Evolutionary conservation across 2,113 vertebrate species (phyloP), one percentile per base, ranked within the genome.

Genomic region (Pogona vitticeps): DNA sequence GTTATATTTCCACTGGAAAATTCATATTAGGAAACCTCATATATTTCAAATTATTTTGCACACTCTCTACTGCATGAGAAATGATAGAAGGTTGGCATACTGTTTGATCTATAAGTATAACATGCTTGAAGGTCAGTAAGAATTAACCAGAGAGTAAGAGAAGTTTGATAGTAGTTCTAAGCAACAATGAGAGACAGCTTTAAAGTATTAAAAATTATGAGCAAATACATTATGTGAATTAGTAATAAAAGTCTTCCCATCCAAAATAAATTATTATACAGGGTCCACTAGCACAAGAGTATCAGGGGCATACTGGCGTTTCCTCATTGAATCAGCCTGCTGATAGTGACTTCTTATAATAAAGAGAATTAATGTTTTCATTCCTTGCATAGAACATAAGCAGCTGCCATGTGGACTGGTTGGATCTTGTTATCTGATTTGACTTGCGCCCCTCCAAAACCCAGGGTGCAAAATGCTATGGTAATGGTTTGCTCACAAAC

Each of bases 231-330:
- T 81, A 58, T 33, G 63, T 33, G n/a, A 21, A 52, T 90, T 87
- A 89, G 38, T 72, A 88, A 88, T 86, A 84, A 84, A 84, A 86
- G 88, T 86, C 83, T 91, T 92, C 82, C 72, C 46, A 86, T 23
- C 3, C 26, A 85, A 42, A 68, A 68, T 23, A 46, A 67, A 0
- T 0, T 36, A 80, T 81, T 58, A 90, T 84, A 93, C 78, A 21
- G 1, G 80, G 15, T 85, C 88, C 21, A 10, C 61, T 68, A 33
- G 6, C 67, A 0, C 0, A 58, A 15, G 86, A 67, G 67, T 52
- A 85, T 92, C 85, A 46, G 83, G 82, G 33, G 1, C 81, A 85
- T 52, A 65, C 85, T 84, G 3, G 23, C 21, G 33, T 88, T 91
- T 92, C 84, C 91, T 83, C 76, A 83, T 33, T 20, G 52, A 86